Evolutionary conservation across 2,113 vertebrate genomes (phyloP), one percentile per base, ranked within the genome.

Genomic region (Burhinus bistriatus): DNA sequence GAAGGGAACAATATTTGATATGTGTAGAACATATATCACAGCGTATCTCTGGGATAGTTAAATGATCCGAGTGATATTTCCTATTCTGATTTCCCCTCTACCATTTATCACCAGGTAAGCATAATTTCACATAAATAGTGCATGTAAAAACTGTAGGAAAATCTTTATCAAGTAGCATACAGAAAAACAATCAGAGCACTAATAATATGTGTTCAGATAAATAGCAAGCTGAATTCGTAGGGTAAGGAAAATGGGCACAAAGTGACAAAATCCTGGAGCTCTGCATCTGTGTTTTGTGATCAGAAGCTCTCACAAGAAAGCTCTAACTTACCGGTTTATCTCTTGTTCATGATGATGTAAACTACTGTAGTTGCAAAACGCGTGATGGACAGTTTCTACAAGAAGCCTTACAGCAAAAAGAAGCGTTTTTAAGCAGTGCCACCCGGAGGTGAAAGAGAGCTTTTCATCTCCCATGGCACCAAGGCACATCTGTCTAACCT

Each of bases 391-490:
- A 45, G 30, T 40, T 75, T n/a, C 57, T 68, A 40, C 52, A 40
- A 58, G 64, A 22, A 90, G 11, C 11, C 61, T 61, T 27, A 55
- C 68, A 66, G 70, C 25, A 42, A 79, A 72, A 12, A 83, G 62
- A 96, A 94, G 38, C 0, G 3, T 68, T 96, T 95, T 94, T 81
- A 81, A 86, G 89, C 79, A 96, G 76, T 78, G 95, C 91, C 97
- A 96, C 68, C 96, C 30, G 0, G 59, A 97, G 95, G 93, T 73
- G 68, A 76, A 70, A 83, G 49, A 92, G 21, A 91, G 54, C 7
- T 78, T 68, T 81, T 91, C 38, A 45, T 57, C 38, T 81, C 54
- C 26, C 0, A 2, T n/a, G 62, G 49, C 21, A 75, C 30, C 42
- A 38, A 51, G 66, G n/a, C n/a, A 65, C 47, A 23, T 40, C 38